A percentile compares a stretch with the other conserved stretches of the same genome.
These are phyloP conservation scores for Theristicus caerulescens DNA, from an alignment of 2,113 vertebrate genomes.

Conservation along the genomic window DNA sequence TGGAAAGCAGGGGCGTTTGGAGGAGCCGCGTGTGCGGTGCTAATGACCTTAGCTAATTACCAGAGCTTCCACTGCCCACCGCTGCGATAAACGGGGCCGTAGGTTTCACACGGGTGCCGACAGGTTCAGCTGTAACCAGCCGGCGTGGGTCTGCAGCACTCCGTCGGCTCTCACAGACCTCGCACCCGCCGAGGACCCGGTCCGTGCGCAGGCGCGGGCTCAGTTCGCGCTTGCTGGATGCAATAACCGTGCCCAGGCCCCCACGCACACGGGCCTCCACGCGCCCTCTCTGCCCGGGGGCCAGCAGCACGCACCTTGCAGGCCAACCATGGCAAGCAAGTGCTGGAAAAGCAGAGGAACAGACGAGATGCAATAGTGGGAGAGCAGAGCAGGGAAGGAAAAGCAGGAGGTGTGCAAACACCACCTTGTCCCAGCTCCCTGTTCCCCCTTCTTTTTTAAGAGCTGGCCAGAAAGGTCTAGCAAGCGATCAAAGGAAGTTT, in stretches of 20 bases:
- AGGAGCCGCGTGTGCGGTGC: not conserved
- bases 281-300: not conserved
- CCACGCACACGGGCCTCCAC: rapidly evolving
- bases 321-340: not conserved
- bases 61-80: not conserved
- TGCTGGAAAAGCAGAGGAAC: not conserved
- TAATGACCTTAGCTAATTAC: not conserved
- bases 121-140: no score
- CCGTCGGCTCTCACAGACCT: not conserved
- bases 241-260: not conserved
- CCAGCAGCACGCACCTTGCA: not conserved
- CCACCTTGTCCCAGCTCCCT: not conserved
- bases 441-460: not conserved
- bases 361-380: not conserved
- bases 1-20: not conserved
- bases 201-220: rapidly evolving
- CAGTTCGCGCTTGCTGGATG: no score
- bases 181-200: not conserved
- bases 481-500: not conserved
- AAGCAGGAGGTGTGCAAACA: not conserved
- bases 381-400: not conserved
- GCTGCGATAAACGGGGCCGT: rapidly evolving
- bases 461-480: not conserved
- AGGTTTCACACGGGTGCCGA: rapidly evolving
- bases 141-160: rapidly evolving